These are phyloP conservation scores for Turritopsis rubra DNA, from an alignment of 30 jellyfish, hydroid and myxozoan genomes.

Conservation along the genomic window DNA sequence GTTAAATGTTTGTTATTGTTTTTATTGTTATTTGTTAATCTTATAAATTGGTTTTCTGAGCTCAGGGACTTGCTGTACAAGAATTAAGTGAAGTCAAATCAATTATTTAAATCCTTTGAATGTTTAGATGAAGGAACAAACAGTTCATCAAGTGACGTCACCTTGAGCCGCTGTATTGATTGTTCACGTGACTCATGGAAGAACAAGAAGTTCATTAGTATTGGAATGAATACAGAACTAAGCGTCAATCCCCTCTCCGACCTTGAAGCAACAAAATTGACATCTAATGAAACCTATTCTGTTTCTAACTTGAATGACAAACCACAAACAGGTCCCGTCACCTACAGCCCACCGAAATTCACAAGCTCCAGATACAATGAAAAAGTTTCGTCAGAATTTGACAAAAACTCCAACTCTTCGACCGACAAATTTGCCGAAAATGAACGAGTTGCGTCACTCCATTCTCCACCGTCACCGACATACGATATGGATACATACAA, in stretches of 20 bases:
- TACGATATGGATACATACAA: slow-evolving; percentile 3
- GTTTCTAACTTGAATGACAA: background rate
- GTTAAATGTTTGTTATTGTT: no score
- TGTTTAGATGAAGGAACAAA: slow-evolving; percentile 4
- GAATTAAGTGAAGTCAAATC: no score
- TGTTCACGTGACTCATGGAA: slow-evolving; percentile 98
- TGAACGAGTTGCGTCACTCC: background rate
- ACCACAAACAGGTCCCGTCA: background rate
- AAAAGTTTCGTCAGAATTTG: background rate
- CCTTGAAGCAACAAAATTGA: background rate
- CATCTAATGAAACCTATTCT: background rate
- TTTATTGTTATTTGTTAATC: no score
- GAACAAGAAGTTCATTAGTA: slow-evolving; percentile 67
- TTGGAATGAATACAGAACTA: slow-evolving; percentile 95
- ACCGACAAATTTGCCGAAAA: background rate
- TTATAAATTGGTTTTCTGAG: background rate
- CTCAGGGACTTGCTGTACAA: no score
- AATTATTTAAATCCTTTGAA: no score
- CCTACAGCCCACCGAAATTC: background rate
- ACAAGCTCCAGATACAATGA: background rate
- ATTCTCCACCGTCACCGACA: slow-evolving; percentile 16
- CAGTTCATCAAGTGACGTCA: background rate
- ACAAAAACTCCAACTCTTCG: background rate
- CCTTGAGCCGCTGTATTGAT: slow-evolving; percentile 82
- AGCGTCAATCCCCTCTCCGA: slow-evolving; percentile 26